A percentile compares a stretch with the other conserved stretches of the same genome.
phyloP scores from a whole-genome alignment of 2,888 invertebrate genomes.

The Drosophila lacicola region DNA sequence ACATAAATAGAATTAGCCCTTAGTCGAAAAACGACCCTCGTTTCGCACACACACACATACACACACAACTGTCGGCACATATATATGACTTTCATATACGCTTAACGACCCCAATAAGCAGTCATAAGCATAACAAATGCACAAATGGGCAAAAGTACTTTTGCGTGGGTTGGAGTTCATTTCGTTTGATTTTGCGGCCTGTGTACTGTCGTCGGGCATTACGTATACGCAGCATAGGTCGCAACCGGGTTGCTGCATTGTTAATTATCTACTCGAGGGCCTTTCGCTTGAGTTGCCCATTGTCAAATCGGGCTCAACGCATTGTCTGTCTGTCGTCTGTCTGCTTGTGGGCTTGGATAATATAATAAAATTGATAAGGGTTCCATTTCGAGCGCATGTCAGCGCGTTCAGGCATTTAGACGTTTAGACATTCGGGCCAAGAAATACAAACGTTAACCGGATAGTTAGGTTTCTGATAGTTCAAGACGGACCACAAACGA shows the following conservation, averaged over 20 bases:
- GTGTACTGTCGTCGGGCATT: conserved; percentile 34
- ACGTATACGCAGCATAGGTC: conserved; percentile 43
- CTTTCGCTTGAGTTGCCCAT: conserved; percentile 32
- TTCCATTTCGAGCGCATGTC: conserved; percentile 28
- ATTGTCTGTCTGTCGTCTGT: conserved; percentile 14
- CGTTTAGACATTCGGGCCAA: conserved; percentile 14
- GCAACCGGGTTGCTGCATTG: conserved; percentile 47
- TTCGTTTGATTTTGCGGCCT: conserved; percentile 34
- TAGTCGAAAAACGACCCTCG: conserved; percentile 25
- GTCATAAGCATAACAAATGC: conserved; percentile 58
- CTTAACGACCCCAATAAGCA: conserved; percentile 53
- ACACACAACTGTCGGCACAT: not conserved
- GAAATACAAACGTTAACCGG: conserved; percentile 2
- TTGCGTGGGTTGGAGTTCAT: conserved; percentile 1
- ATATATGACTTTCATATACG: conserved; percentile 32
- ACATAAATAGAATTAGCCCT: conserved; percentile 7
- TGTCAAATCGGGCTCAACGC: conserved; percentile 43
- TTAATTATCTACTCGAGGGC: conserved; percentile 56
- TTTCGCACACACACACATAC: not conserved
- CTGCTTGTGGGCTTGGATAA: conserved; percentile 3
- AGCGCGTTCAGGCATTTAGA: conserved; percentile 14
- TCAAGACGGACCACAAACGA: conserved; percentile 7
- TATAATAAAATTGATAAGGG: conserved; percentile 49
- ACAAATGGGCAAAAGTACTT: conserved; percentile 23
- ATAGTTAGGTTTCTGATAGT: conserved; percentile 22